Conservation (phyloP, 53 echinoderm and acorn worm genomes). For the Crossaster papposus region DNA sequence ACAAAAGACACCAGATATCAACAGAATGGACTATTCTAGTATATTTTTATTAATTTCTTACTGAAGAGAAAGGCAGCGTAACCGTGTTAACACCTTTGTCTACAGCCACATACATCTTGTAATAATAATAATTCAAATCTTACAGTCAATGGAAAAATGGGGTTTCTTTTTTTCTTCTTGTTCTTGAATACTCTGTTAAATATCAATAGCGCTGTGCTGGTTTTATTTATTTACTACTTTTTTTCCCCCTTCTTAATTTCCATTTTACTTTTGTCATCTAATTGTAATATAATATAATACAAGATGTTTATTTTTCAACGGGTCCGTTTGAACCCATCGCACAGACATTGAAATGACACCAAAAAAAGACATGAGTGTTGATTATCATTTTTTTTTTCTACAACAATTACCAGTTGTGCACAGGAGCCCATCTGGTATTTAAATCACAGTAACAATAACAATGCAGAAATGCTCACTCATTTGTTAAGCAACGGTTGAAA, state of each 20-base stretch:
- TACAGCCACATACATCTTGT: slow-evolving; percentile 64
- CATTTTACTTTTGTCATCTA: slow-evolving; percentile 18
- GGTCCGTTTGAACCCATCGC: slow-evolving; percentile 45
- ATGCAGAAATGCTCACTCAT: too few species aligned
- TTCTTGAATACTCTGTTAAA: slow-evolving; percentile 61
- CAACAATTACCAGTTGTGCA: slow-evolving; percentile 33
- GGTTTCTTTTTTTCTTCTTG: neutral
- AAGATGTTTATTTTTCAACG: slow-evolving; percentile 39
- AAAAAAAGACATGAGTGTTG: slow-evolving; percentile 53
- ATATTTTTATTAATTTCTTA: slow-evolving; percentile 53
- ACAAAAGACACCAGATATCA: slow-evolving; percentile 43
- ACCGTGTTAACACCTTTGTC: slow-evolving; percentile 61
- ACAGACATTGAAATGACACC: slow-evolving; percentile 60
- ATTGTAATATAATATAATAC: slow-evolving; percentile 57
- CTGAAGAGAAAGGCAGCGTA: slow-evolving; percentile 51
- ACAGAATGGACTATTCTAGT: slow-evolving; percentile 66
- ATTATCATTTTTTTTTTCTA: neutral
- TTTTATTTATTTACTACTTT: neutral
- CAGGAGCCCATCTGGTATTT: slow-evolving; percentile 2
- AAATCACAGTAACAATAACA: too few species aligned
- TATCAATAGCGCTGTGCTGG: slow-evolving; percentile 63
- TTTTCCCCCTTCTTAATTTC: neutral
- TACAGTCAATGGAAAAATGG: slow-evolving; percentile 65
- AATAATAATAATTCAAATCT: slow-evolving; percentile 62
- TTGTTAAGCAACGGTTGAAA: too few species aligned